Percentiles rank a stretch among this genome's conserved stretches.
Conservation (phyloP, 2,888 invertebrate genomes). For the Prosopocoilus inquinatus region DNA sequence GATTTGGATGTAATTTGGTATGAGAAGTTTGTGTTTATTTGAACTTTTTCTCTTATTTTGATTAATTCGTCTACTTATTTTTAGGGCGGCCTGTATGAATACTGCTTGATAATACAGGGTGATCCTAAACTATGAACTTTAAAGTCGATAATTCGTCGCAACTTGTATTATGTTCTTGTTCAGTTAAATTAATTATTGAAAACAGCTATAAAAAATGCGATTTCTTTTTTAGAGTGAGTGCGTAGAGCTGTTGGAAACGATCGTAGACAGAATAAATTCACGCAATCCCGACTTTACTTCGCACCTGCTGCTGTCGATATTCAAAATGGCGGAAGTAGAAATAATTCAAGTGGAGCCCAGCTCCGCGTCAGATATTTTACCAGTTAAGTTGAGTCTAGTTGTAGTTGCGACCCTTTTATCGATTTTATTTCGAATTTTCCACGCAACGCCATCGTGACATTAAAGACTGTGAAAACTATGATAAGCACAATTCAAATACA, state of each 20-base stretch:
- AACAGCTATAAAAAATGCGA: background rate
- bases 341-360: slow-evolving; percentile 74
- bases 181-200: no score
- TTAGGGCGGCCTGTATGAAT: no score
- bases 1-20: no score
- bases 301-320: slow-evolving; percentile 82
- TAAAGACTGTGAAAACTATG: slow-evolving; percentile 29
- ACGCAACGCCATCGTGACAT: slow-evolving; percentile 43
- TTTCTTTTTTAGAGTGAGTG: slow-evolving; percentile 73
- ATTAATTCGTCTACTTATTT: no score
- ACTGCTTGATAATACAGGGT: no score
- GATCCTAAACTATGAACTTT: no score
- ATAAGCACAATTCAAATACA: slow-evolving; percentile 41
- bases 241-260: slow-evolving; percentile 74
- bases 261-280: slow-evolving; percentile 82
- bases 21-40: no score
- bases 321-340: slow-evolving; percentile 91
- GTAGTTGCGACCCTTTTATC: slow-evolving; percentile 23
- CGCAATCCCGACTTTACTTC: slow-evolving; percentile 83
- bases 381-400: slow-evolving; percentile 17
- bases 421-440: slow-evolving; percentile 30
- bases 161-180: no score
- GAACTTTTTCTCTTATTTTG: no score
- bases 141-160: no score
- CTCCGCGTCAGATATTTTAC: slow-evolving; percentile 43